Evolutionary conservation across 1,140 invertebrate species (phyloP).

Genomic region (Orchestia grillus): DNA sequence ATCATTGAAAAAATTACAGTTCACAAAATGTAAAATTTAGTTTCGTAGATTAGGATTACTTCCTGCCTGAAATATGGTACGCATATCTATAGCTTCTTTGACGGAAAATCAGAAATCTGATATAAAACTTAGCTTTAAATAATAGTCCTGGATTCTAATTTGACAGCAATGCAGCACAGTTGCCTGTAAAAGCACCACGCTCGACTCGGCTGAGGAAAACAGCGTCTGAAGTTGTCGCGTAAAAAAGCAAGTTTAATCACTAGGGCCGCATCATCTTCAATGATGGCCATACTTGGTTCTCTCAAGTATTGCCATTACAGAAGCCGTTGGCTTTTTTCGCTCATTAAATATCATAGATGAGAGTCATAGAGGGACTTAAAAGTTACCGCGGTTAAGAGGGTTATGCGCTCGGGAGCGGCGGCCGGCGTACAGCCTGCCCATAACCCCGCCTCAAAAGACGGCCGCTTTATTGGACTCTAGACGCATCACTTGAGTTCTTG

Average conservation of each 20-base stretch:
- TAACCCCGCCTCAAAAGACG: slow-evolving; percentile 11
- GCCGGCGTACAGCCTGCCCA: slow-evolving; percentile 24
- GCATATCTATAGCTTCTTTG: background rate
- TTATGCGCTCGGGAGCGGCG: slow-evolving; percentile 1
- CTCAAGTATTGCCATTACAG: slow-evolving; percentile 56
- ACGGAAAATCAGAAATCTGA: background rate
- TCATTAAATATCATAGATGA: slow-evolving; percentile 57
- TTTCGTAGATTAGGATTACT: background rate
- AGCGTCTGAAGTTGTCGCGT: background rate
- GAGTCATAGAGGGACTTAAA: slow-evolving; percentile 56
- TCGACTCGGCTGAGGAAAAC: background rate
- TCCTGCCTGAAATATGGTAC: background rate
- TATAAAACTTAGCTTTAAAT: background rate
- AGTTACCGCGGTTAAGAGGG: slow-evolving; percentile 50
- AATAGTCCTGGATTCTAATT: background rate
- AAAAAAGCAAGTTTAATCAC: slow-evolving; percentile 54
- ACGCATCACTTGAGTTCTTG: slow-evolving; percentile 51
- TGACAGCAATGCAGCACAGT: background rate
- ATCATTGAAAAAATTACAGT: background rate
- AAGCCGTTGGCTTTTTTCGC: slow-evolving; percentile 49
- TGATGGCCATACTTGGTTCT: slow-evolving; percentile 52
- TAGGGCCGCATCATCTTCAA: slow-evolving; percentile 38
- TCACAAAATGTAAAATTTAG: background rate
- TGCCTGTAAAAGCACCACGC: background rate
- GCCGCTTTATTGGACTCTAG: slow-evolving; percentile 33